A percentile compares a stretch with the other conserved stretches of the same genome.
Conservation (phyloP, 2,888 invertebrate species). For the Synanthedon tipuliformis region DNA sequence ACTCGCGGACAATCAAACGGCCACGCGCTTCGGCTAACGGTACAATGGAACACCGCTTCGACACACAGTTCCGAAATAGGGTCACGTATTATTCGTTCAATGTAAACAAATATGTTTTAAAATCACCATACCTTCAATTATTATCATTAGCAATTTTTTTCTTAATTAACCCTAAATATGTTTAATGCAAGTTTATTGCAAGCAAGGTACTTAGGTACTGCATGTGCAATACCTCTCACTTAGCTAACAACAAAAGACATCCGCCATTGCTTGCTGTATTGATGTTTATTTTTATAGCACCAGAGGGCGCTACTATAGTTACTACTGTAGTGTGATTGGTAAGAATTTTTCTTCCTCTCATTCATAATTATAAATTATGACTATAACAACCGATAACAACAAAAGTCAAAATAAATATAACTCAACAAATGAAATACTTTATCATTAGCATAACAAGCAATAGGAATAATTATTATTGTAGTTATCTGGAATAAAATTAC, state of each 20-base stretch:
- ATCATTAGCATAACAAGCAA: no score
- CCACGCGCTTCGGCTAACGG: slow-evolving; percentile 64
- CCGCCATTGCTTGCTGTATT: slow-evolving; percentile 56
- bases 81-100: slow-evolving; percentile 52
- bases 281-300: slow-evolving; percentile 23
- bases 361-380: no score
- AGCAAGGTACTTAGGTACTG: background rate
- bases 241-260: slow-evolving; percentile 43
- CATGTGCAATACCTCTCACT: slow-evolving; percentile 28
- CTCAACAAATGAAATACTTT: no score
- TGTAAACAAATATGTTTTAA: slow-evolving; percentile 29
- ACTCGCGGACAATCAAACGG: slow-evolving; percentile 38
- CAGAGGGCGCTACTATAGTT: slow-evolving; percentile 42
- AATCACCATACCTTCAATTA: slow-evolving; percentile 24
- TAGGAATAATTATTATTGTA: no score
- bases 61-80: slow-evolving; percentile 41
- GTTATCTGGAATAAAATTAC: no score
- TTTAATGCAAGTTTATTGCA: background rate
- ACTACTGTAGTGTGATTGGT: slow-evolving; percentile 26
- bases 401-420: no score
- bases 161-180: background rate
- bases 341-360: slow-evolving; percentile 3
- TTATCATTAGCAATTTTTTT: background rate
- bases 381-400: no score
- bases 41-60: slow-evolving; percentile 53